Percentiles rank a stretch among this genome's conserved stretches.
phyloP scores from a whole-genome alignment of 2,113 vertebrate genomes.

The Loxodonta africana region DNA sequence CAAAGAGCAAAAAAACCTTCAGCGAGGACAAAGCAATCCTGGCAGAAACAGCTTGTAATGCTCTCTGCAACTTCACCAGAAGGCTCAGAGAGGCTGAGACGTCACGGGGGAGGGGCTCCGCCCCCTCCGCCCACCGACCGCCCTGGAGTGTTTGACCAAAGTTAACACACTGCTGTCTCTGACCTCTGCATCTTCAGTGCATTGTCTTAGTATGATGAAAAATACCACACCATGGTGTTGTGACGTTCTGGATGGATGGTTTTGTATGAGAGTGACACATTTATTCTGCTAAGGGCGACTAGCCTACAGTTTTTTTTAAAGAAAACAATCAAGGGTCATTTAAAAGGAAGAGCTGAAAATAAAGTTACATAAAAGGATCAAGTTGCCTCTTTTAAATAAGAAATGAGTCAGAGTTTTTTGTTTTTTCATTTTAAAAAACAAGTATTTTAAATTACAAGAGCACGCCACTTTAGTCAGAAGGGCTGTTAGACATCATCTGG shows the following conservation, averaged over 20 bases:
- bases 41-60: background rate
- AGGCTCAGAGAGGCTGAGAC: background rate
- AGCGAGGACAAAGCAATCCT: no score
- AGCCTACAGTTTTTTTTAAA: background rate
- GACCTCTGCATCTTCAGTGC: background rate
- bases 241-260: background rate
- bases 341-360: background rate
- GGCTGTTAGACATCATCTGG: background rate
- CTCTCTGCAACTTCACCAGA: background rate
- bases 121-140: no score
- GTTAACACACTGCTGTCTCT: background rate
- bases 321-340: slow-evolving; percentile 50
- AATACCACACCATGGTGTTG: no score
- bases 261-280: no score
- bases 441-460: background rate
- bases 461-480: background rate
- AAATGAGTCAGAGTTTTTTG: background rate
- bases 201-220: background rate
- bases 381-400: slow-evolving; percentile 47
- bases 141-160: background rate
- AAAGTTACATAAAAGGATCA: slow-evolving; percentile 54
- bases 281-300: background rate
- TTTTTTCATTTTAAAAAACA: slow-evolving; percentile 19
- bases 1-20: no score
- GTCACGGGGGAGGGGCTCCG: background rate